A percentile compares a stretch with the other conserved stretches of the same genome.
Conservation (phyloP, 2,113 vertebrate species). For the Corapipo altera region DNA sequence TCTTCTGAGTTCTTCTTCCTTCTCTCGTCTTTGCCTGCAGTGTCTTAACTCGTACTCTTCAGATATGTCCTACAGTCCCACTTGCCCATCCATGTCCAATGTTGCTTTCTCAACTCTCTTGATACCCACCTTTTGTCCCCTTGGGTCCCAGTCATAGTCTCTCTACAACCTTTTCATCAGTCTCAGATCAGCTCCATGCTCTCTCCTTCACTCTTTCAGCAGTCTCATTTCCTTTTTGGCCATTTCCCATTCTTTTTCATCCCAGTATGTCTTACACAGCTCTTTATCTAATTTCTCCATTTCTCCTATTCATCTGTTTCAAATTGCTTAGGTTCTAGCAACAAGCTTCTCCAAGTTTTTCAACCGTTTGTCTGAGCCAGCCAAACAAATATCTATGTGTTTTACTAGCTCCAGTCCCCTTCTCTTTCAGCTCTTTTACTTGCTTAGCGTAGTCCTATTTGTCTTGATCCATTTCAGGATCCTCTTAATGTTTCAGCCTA, state of each 20-base stretch:
- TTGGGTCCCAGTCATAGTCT: background rate
- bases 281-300: background rate
- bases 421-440: background rate
- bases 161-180: background rate
- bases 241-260: background rate
- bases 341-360: background rate
- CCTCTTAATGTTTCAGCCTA: background rate
- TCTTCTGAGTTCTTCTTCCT: background rate
- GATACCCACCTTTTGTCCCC: background rate
- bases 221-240: background rate
- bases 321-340: background rate
- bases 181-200: background rate
- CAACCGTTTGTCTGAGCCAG: background rate
- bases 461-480: background rate
- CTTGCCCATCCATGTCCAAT: background rate
- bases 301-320: background rate
- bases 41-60: background rate
- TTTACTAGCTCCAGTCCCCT: background rate
- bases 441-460: background rate
- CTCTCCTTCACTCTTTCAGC: background rate
- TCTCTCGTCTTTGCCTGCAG: background rate
- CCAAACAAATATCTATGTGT: background rate
- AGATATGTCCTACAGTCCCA: too few species aligned
- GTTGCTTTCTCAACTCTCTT: background rate
- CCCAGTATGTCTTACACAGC: background rate